These are phyloP conservation scores for Coregonus ussuriensis DNA, from an alignment of 2,797 vertebrate genomes.

Conservation along the genomic window DNA sequence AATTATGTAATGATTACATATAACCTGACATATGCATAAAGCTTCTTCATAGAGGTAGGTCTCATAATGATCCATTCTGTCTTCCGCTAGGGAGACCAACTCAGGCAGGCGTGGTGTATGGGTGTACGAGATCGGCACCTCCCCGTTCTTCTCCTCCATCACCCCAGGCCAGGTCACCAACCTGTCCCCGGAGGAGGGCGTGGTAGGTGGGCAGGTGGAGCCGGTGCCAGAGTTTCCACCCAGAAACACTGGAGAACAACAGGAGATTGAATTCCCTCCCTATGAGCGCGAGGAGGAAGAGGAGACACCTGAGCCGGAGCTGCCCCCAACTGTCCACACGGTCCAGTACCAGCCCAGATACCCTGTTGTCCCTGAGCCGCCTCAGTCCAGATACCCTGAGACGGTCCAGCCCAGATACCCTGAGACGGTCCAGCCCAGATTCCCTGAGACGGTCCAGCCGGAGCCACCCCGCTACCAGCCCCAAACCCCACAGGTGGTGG, in stretches of 20 bases:
- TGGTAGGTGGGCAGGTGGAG: background rate
- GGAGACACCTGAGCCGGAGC: background rate
- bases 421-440: background rate
- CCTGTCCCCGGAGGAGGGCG: background rate
- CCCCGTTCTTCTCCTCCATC: conserved; percentile 51
- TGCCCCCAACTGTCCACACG: background rate
- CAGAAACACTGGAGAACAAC: background rate
- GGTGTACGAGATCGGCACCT: conserved; percentile 86
- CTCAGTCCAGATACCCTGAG: conserved; percentile 35
- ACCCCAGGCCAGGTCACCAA: conserved; percentile 47
- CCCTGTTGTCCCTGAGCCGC: conserved; percentile 51
- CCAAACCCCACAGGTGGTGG: conserved; percentile 78
- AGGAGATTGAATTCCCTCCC: background rate
- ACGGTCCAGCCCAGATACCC: conserved; percentile 43
- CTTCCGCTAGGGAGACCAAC: conserved; percentile 80
- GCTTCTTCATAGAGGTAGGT: conserved; percentile 1
- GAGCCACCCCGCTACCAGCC: conserved; percentile 46
- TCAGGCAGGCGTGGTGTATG: conserved; percentile 82
- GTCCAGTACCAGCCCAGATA: conserved; percentile 27
- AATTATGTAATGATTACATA: background rate
- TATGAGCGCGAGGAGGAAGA: background rate
- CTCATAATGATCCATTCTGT: background rate
- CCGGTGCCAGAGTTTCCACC: conserved; percentile 15
- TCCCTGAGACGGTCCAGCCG: conserved; percentile 27
- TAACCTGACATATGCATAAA: no score